These are phyloP conservation scores for Catonia carolina DNA, from an alignment of 2,888 invertebrate genomes.

Conservation along the genomic window DNA sequence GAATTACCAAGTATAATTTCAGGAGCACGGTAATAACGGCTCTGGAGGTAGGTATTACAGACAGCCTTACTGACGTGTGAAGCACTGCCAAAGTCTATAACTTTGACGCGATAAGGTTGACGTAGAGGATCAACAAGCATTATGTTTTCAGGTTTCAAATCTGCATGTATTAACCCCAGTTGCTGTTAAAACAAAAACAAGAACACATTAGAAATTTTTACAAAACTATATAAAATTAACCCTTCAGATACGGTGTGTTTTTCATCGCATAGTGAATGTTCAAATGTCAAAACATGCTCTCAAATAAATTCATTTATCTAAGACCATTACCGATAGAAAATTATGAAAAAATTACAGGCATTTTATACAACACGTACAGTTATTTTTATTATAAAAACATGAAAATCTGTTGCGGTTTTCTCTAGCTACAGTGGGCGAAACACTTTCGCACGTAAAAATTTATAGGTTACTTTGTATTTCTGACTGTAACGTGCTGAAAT, in stretches of 20 bases:
- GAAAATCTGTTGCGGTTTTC: too few relatives aligned
- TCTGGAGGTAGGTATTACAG: conserved; percentile 98
- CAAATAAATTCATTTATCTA: too few relatives aligned
- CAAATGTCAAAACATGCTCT: too few relatives aligned
- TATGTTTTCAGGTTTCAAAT: conserved; percentile 99
- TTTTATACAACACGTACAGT: too few relatives aligned
- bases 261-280: too few relatives aligned
- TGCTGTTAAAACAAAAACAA: conserved; percentile 58
- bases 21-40: conserved; percentile 95
- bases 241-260: too few relatives aligned
- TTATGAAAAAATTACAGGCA: too few relatives aligned
- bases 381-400: too few relatives aligned
- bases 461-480: background rate
- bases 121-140: conserved; percentile 98
- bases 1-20: conserved; percentile 79
- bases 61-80: conserved; percentile 99
- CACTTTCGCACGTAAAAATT: background rate
- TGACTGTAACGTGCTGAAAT: too few relatives aligned
- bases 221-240: too few relatives aligned
- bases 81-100: conserved; percentile 99
- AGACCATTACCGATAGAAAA: too few relatives aligned
- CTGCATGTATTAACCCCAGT: conserved; percentile 98
- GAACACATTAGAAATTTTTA: conserved; percentile 13
- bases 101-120: conserved; percentile 98
- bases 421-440: too few relatives aligned